Conservation (phyloP, 2,113 vertebrate species). For the Cariama cristata region DNA sequence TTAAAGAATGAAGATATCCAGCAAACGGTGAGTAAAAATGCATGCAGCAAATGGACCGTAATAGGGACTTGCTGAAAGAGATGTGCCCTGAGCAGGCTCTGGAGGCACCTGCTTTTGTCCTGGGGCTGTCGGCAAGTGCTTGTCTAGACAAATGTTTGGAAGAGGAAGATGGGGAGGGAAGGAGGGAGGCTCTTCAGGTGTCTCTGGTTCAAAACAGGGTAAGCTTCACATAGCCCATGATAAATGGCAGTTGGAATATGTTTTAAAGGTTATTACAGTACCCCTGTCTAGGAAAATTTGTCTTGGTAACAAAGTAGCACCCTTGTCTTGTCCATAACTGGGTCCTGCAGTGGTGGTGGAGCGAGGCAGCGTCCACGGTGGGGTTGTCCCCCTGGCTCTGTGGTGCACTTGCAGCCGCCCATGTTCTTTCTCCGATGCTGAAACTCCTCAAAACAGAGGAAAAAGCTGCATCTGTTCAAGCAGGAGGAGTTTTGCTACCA, state of each 20-base stretch:
- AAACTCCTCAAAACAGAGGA: background rate
- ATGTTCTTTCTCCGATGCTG: fast-evolving
- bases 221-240: fast-evolving
- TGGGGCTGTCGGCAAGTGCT: background rate
- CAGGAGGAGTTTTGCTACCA: background rate
- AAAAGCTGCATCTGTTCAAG: background rate
- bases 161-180: background rate
- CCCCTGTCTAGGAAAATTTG: background rate
- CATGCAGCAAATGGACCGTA: background rate
- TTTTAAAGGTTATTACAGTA: background rate
- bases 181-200: background rate
- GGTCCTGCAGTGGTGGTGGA: background rate
- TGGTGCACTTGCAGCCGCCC: fast-evolving
- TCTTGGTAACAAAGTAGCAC: too few species aligned
- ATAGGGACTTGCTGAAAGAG: background rate
- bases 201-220: background rate
- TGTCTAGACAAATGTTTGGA: background rate
- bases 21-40: background rate
- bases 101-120: background rate
- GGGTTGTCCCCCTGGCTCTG: fast-evolving
- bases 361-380: fast-evolving
- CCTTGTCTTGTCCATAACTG: fast-evolving
- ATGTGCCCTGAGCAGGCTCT: background rate
- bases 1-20: background rate
- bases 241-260: background rate